A percentile compares a stretch with the other conserved stretches of the same genome.
Evolutionary conservation across 2,797 vertebrate genomes (phyloP).

Genomic region (Diglossa cyanea): DNA sequence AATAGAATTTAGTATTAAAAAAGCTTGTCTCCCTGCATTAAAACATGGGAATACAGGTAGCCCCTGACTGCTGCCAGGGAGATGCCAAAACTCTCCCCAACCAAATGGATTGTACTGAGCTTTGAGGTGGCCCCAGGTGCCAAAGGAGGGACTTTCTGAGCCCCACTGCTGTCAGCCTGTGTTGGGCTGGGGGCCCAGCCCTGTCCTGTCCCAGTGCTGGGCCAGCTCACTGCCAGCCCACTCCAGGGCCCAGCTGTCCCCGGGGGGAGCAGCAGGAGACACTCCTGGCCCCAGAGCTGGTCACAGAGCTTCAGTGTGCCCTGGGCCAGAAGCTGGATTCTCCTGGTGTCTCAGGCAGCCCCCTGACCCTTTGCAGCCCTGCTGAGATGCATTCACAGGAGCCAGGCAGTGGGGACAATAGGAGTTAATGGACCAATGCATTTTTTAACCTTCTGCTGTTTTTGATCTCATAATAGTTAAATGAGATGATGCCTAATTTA

Average conservation of each 20-base stretch:
- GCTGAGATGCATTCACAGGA: fast-evolving
- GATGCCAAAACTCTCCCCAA: not conserved
- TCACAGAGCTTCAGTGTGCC: fast-evolving
- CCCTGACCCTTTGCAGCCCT: fast-evolving
- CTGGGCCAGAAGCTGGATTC: fast-evolving
- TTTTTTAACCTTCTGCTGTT: not conserved
- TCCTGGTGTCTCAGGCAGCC: not conserved
- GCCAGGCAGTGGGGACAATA: fast-evolving
- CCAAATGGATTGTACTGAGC: fast-evolving
- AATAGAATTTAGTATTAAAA: not conserved
- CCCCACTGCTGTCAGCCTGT: not conserved
- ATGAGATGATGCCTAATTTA: not conserved
- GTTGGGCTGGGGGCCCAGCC: not conserved
- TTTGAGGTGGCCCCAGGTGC: not conserved
- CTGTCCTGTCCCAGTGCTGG: fast-evolving
- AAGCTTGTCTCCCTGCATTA: not conserved
- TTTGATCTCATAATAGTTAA: not conserved
- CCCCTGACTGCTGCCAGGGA: not conserved
- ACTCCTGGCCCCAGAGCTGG: fast-evolving
- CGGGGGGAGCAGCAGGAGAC: fast-evolving
- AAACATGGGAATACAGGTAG: not conserved
- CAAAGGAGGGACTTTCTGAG: not conserved
- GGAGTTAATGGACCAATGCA: not conserved
- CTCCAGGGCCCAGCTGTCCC: not conserved
- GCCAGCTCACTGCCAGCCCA: fast-evolving